Base-by-base conservation (phyloP, 2,888 invertebrate genomes). In the Acrobeloides nanus region DNA sequence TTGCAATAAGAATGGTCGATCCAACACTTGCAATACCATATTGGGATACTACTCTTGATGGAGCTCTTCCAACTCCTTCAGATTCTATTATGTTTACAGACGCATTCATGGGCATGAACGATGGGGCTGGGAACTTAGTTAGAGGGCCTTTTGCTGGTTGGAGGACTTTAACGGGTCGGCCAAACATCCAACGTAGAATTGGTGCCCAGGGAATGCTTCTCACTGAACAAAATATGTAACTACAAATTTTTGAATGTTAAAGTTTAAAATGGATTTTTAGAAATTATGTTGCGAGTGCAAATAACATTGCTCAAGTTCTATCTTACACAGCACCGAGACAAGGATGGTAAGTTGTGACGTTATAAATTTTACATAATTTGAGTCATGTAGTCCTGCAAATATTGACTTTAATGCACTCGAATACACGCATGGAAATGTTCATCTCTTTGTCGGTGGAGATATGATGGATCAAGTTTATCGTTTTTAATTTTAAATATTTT, bases 341-440 rank as follows among this genome's bases (percentile, higher is more conserved):
- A 46, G 59, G 48, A 1, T 45, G 53, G 33, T 20, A 24, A 5
- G 21, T 53, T 21, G 51, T 43, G 25, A 52, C 59, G 4, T 51
- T 29, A 29, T 35, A n/a, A 12, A 35, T 12, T 35, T 17, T 17
- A 37, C 37, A 37, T 15, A n/a, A n/a, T 12, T 37, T n/a, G 15
- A 15, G 26, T 38, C 57, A 51, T 58, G 60, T 29, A 64, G 66
- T 39, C 61, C 62, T 10, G 51, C 55, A 29, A 46, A 53, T 27
- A 58, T 61, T 6, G 59, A 61, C 40, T 66, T 52, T 51, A 62
- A 64, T 46, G 21, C 50, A 10, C 17, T 53, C 34, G 51, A 51
- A 17, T 65, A 64, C 31, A 64, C 64, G 3, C 65, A 65, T 39
- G 64, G 64, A 38, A 65, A 65, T 45, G 62, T 62, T 26, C 66